Evolutionary conservation across 1,140 invertebrate species (phyloP), one percentile per base, ranked within the genome.

Genomic region (Varroa destructor): DNA sequence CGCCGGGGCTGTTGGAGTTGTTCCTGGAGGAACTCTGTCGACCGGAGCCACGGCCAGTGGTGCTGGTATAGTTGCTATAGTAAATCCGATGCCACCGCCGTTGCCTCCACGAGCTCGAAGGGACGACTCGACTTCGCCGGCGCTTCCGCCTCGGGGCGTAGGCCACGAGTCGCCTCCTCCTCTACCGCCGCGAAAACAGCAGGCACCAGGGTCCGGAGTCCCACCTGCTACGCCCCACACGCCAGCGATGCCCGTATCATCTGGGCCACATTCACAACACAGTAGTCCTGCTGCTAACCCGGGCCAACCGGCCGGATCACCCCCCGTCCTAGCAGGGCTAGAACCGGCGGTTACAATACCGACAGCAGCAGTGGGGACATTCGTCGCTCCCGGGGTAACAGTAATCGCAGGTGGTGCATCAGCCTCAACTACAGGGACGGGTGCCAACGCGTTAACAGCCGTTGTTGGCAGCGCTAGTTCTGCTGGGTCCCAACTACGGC

Each of bases 81-180:
- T 56, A 43, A 61, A 43, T 54, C 8, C 54, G 54, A 61, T 73
- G 25, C 73, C 73, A 40, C 74, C 73, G 1, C 74, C 73, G 54
- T 70, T 74, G n/a, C 73, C 73, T n/a, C 73, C 73, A 6, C 71
- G 73, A 12, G 72, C 71, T 37, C 56, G 73, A 57, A 42, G 36
- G 51, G 55, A 55, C 56, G 74, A 42, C 37, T 72, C 73, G 55
- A 72, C 67, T 12, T 74, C 73, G 40, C 43, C 46, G 25, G 71
- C 55, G 42, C 46, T 71, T 76, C 82, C 86, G 57, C 74, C n/a
- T 74, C 76, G 61, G 73, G 74, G 37, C 76, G 76, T 71, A 83
- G 72, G 84, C 86, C 75, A 79, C 80, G 70, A 83, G 81, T 6
- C 84, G 84, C 85, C 86, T 40, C 86, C 85, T 1, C 83, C 84